These are phyloP conservation scores for Hydropsyche betteni DNA, from an alignment of 2,888 invertebrate species.

Conservation along the genomic window DNA sequence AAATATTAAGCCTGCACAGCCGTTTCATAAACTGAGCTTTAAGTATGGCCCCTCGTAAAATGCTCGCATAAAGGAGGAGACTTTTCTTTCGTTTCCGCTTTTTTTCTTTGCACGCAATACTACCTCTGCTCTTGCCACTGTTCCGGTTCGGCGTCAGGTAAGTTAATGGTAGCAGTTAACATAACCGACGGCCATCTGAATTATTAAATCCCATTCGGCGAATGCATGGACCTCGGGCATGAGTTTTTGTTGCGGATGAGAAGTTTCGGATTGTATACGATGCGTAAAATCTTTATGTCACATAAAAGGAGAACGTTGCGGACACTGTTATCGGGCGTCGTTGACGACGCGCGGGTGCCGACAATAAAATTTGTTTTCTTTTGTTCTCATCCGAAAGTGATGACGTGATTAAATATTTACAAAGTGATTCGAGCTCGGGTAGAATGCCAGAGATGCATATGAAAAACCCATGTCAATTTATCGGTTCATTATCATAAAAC, in stretches of 20 bases:
- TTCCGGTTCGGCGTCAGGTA: slow-evolving; percentile 26
- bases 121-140: neutral
- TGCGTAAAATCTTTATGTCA: slow-evolving; percentile 33
- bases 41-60: slow-evolving; percentile 40
- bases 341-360: neutral
- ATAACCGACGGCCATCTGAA: slow-evolving; percentile 23
- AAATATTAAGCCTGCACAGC: slow-evolving; percentile 37
- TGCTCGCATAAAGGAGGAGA: slow-evolving; percentile 34
- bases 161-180: slow-evolving; percentile 22
- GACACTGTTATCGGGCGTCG: slow-evolving; percentile 31
- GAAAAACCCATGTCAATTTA: no score
- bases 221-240: neutral
- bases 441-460: no score
- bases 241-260: neutral
- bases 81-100: slow-evolving; percentile 14
- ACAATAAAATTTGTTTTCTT: slow-evolving; percentile 1
- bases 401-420: slow-evolving; percentile 11
- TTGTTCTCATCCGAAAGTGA: neutral
- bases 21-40: slow-evolving; percentile 40
- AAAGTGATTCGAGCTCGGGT: neutral
- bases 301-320: slow-evolving; percentile 26
- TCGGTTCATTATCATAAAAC: no score
- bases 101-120: slow-evolving; percentile 9
- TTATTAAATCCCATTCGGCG: slow-evolving; percentile 34
- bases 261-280: slow-evolving; percentile 8